Percentiles rank a stretch among this genome's conserved stretches.
These are phyloP conservation scores for Gymnobelideus leadbeateri DNA, from an alignment of 2,113 vertebrate genomes.

Conservation along the genomic window DNA sequence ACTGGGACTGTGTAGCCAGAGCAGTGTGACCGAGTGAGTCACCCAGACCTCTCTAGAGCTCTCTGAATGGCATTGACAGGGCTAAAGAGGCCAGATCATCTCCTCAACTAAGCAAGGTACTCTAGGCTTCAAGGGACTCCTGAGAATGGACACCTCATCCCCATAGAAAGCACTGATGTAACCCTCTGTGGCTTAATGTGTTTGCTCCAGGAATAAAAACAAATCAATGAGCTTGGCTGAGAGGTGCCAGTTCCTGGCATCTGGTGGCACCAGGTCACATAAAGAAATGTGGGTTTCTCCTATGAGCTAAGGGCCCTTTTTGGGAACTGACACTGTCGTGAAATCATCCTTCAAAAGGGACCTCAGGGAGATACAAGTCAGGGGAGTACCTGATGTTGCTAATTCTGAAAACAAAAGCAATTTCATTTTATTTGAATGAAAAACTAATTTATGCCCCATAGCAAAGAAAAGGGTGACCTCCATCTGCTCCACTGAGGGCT, in stretches of 20 bases:
- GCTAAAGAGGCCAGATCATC: slow-evolving; percentile 6
- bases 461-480: background rate
- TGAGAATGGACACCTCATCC: background rate
- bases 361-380: background rate
- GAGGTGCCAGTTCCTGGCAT: background rate
- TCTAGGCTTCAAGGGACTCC: slow-evolving; percentile 27
- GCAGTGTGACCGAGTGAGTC: slow-evolving; percentile 48
- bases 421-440: background rate
- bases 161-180: slow-evolving; percentile 26
- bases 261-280: background rate
- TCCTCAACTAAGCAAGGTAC: slow-evolving; percentile 46
- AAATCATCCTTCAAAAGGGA: background rate
- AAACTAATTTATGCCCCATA: background rate
- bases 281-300: background rate
- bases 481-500: background rate
- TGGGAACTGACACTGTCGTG: background rate
- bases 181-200: slow-evolving; percentile 26
- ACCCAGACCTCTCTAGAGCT: slow-evolving; percentile 24
- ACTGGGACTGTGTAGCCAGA: background rate
- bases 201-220: background rate
- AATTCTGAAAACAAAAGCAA: background rate
- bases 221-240: background rate
- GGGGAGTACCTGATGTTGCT: background rate
- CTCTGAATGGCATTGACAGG: slow-evolving; percentile 5
- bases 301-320: background rate